Conservation (phyloP, 1,140 invertebrate genomes). For the Drosophila repleta region DNA sequence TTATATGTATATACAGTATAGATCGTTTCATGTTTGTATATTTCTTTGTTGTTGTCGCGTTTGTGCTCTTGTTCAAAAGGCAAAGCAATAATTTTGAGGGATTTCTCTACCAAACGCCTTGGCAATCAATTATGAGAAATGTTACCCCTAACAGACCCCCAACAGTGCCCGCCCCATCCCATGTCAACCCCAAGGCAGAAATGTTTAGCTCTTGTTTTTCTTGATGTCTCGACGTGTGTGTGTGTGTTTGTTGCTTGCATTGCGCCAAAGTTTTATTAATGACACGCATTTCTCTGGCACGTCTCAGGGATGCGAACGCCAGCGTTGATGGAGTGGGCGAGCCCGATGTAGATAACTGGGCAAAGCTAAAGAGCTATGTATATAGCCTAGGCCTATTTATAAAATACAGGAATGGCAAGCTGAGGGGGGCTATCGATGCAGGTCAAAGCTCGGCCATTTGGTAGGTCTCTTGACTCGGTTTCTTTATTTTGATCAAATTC, state of each 20-base stretch:
- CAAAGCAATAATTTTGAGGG: slow-evolving; percentile 64
- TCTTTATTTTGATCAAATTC: slow-evolving; percentile 46
- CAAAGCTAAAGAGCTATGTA: slow-evolving; percentile 22
- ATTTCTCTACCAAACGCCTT: slow-evolving; percentile 63
- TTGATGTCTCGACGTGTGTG: not conserved
- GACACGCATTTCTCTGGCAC: slow-evolving; percentile 60
- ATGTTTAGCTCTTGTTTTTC: slow-evolving; percentile 26
- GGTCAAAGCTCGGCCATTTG: slow-evolving; percentile 22
- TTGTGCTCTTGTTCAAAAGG: slow-evolving; percentile 47
- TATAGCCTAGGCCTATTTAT: slow-evolving; percentile 30
- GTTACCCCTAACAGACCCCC: slow-evolving; percentile 4
- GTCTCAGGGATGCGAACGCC: slow-evolving; percentile 24
- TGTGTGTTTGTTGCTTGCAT: slow-evolving; percentile 42
- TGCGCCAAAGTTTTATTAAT: slow-evolving; percentile 74
- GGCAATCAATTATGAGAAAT: slow-evolving; percentile 74
- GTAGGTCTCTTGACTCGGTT: slow-evolving; percentile 34
- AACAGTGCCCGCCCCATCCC: not conserved
- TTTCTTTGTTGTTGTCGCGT: slow-evolving; percentile 58
- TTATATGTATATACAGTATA: slow-evolving; percentile 25
- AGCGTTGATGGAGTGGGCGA: slow-evolving; percentile 41
- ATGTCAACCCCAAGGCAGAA: slow-evolving; percentile 30
- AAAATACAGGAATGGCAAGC: not conserved
- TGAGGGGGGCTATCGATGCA: slow-evolving; percentile 5
- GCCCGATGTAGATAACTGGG: slow-evolving; percentile 18
- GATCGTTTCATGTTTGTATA: slow-evolving; percentile 18